Evolutionary conservation across 2,797 vertebrate genomes (phyloP).

Genomic region (Prionace glauca): DNA sequence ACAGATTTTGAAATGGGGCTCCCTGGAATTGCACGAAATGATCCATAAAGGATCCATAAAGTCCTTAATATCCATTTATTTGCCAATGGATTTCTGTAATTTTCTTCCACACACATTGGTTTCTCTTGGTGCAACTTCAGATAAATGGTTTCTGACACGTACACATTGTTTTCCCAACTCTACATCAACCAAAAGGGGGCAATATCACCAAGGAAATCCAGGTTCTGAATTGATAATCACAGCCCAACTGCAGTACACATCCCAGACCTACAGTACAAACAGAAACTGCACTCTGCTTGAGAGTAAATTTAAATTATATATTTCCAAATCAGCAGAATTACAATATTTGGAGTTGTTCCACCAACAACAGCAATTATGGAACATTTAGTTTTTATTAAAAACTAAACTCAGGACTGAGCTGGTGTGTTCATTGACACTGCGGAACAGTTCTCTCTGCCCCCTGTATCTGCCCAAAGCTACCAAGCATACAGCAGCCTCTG

Average conservation of each 20-base stretch:
- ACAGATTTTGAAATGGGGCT: neutral
- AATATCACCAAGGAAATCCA: neutral
- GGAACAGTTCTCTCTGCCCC: neutral
- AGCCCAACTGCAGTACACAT: neutral
- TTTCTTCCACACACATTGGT: neutral
- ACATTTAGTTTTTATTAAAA: slow-evolving; percentile 1
- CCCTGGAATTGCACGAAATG: neutral
- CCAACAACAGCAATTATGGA: slow-evolving; percentile 31
- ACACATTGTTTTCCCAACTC: neutral
- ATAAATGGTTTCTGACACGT: neutral
- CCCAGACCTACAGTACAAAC: neutral
- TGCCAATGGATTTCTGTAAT: neutral
- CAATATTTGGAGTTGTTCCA: slow-evolving; percentile 26
- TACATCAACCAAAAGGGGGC: neutral
- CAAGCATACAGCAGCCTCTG: neutral
- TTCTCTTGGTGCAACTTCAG: neutral
- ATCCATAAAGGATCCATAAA: neutral
- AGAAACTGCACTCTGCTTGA: slow-evolving; percentile 11
- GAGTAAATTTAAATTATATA: slow-evolving; percentile 33
- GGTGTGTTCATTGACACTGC: too few species aligned
- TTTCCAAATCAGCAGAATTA: slow-evolving; percentile 28
- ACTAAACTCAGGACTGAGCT: neutral
- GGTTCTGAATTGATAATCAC: neutral
- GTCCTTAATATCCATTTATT: neutral
- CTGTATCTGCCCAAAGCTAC: neutral